A percentile compares a stretch with the other conserved stretches of the same genome.
These are phyloP conservation scores for Lottia scabra DNA, from an alignment of 2,888 invertebrate genomes.

Conservation along the genomic window DNA sequence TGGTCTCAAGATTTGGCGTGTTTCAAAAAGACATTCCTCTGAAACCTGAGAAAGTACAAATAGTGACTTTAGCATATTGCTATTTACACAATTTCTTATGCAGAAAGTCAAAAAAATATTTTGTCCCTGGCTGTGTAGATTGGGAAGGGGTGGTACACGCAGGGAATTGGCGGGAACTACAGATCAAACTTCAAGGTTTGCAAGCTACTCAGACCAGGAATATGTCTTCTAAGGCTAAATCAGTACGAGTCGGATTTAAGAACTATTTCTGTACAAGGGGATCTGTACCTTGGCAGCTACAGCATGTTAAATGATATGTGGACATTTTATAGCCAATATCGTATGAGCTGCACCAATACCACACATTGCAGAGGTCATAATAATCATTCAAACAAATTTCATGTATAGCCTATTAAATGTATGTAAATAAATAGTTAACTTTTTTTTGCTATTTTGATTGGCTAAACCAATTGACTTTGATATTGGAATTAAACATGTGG, in stretches of 20 bases:
- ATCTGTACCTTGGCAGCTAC: slow-evolving; percentile 1
- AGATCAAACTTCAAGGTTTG: slow-evolving; percentile 2
- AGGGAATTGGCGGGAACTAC: background rate
- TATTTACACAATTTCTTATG: slow-evolving; percentile 22
- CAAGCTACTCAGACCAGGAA: slow-evolving; percentile 10
- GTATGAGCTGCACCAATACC: too few relatives aligned
- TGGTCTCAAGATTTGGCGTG: slow-evolving; percentile 20
- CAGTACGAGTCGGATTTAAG: background rate
- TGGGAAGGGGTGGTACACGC: slow-evolving; percentile 21
- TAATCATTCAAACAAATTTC: too few relatives aligned
- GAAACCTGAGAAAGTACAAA: slow-evolving; percentile 18
- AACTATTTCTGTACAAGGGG: background rate
- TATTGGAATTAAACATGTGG: too few relatives aligned
- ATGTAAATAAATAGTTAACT: too few relatives aligned
- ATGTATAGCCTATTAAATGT: too few relatives aligned
- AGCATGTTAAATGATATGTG: background rate
- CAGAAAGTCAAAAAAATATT: slow-evolving; percentile 17
- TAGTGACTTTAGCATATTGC: slow-evolving; percentile 19
- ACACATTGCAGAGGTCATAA: too few relatives aligned
- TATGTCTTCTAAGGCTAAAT: background rate
- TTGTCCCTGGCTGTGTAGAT: slow-evolving; percentile 8
- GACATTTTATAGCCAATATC: too few relatives aligned
- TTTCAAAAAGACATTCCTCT: slow-evolving; percentile 21
- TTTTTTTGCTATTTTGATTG: too few relatives aligned
- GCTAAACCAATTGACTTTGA: too few relatives aligned